Base-by-base conservation (phyloP, 2,888 invertebrate species). In the Sarcophaga carnaria region DNA sequence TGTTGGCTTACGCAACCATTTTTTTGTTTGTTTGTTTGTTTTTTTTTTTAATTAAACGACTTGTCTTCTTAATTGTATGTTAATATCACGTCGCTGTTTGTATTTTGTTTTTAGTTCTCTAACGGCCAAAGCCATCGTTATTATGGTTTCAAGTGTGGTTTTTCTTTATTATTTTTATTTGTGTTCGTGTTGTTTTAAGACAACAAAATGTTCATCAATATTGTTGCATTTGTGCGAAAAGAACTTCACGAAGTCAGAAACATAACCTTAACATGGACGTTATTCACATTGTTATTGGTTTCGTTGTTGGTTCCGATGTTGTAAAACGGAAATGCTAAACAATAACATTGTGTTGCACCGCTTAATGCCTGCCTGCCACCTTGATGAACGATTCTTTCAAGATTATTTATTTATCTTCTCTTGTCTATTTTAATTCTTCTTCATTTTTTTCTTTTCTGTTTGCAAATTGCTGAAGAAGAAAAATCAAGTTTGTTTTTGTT, bases 241-340 rank as follows among this genome's bases (percentile, higher is more conserved):
- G 37, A 37, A 37, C 37, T 37, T 37, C 37, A 37, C 37, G 37
- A 37, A 10, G 8, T 37, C 2, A 37, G 5, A 70, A 86, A 86
- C 83, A 78, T 86, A 87, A 87, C 87, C 87, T 87, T 87, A 84
- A 84, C 87, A 87, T 87, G 87, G 81, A 87, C 83, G 83, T 79
- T 75, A 27, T 20, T 54, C 54, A 17, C 17, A 17, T 54, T 54
- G 75, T 70, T 63, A 25, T 54, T 67, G 60, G n/a, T 12, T 49
- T 70, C 59, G 37, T 10, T 47, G 60, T 70, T 64, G 69, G 54
- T 69, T 62, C 20, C 20, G 47, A 49, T 71, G 64, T 79, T 74
- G 22, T 69, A 75, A 84, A 87, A 83, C 87, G 87, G 87, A 87
- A 87, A 79, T 87, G 87, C 60, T 74, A 66, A 54, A 37, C 63